phyloP scores from a whole-genome alignment of 1,140 invertebrate species.

The Drosophila athabasca region DNA sequence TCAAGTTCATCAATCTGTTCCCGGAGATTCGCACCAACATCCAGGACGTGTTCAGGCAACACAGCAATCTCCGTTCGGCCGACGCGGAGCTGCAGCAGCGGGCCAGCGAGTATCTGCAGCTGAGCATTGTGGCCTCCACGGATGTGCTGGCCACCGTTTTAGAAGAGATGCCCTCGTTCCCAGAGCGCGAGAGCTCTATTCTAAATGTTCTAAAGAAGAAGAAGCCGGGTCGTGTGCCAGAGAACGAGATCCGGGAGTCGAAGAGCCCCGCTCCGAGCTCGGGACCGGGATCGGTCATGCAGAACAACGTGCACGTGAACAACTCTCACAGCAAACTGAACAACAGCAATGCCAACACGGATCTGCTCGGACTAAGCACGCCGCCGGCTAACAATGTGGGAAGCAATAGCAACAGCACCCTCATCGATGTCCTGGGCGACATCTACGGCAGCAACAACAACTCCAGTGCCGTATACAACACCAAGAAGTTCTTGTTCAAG shows the following conservation, averaged over 20 bases:
- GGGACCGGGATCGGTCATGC: slow-evolving; percentile 36
- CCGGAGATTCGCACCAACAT: slow-evolving; percentile 98
- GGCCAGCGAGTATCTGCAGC: slow-evolving; percentile 98
- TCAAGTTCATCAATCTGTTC: slow-evolving; percentile 99
- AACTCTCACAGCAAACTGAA: slow-evolving; percentile 85
- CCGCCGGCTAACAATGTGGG: slow-evolving; percentile 89
- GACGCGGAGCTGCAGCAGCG: slow-evolving; percentile 99
- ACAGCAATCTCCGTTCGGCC: slow-evolving; percentile 97
- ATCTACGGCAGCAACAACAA: slow-evolving; percentile 88
- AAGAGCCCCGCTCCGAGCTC: slow-evolving; percentile 90
- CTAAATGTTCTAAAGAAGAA: slow-evolving; percentile 99
- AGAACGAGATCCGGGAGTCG: slow-evolving; percentile 91
- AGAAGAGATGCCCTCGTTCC: slow-evolving; percentile 99
- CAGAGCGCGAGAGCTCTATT: slow-evolving; percentile 99
- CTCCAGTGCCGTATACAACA: slow-evolving; percentile 88
- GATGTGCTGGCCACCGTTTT: slow-evolving; percentile 99
- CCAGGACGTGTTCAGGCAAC: slow-evolving; percentile 97
- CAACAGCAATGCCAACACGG: slow-evolving; percentile 87
- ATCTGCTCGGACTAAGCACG: slow-evolving; percentile 93
- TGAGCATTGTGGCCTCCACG: slow-evolving; percentile 97
- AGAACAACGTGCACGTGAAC: slow-evolving; percentile 84
- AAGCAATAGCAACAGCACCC: slow-evolving; percentile 85
- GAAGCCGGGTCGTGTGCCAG: slow-evolving; percentile 95
- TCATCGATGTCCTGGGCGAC: slow-evolving; percentile 96
- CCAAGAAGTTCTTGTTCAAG: slow-evolving; percentile 98